Evolutionary conservation across 2,888 invertebrate genomes (phyloP), one percentile per base, ranked within the genome.

Genomic region (Himalopsyche anomala): DNA sequence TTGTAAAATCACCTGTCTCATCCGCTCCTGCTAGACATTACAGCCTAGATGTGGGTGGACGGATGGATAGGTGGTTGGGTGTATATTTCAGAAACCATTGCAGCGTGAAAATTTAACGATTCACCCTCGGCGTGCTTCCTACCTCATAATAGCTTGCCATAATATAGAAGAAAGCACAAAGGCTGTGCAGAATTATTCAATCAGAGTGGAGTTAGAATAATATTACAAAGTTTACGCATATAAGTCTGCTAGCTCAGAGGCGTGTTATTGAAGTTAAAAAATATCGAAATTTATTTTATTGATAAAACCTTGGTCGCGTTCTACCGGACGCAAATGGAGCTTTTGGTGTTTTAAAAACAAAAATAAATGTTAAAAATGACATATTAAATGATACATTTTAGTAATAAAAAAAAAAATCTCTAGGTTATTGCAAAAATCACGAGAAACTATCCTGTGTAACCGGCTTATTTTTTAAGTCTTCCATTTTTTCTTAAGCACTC

Each of bases 1-100:
- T 15, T 51, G 15, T 51, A 8, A 51, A 51, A 15, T 3, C 5
- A 51, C 51, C 51, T 15, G 51, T 11, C 62, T 19, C 62, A 19
- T 62, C 19, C 62, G 62, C 28, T 15, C 62, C 62, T 62, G 62
- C 11, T 5, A 51, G 19, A 62, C 6, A 28, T 62, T 62, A n/a
- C 19, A 62, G 6, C n/a, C 62, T 62, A 62, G 62, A 62, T 62
- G 62, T 62, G 28, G 62, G 62, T 11, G 62, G 62, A 9, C 28
- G n/a, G 62, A 28, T 19, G 28, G 62, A 62, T 62, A 62, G 62
- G 6, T 62, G 62, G 62, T 62, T 19, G 28, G 62, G 62, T 62
- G 62, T 62, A 62, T 6, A 62, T 62, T 62, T 62, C 62, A 62
- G n/a, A 62, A 62, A 62, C 62, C 62, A 62, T 62, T 62, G 62